Evolutionary conservation across 2,113 vertebrate genomes (phyloP).

Genomic region (Balaeniceps rex): DNA sequence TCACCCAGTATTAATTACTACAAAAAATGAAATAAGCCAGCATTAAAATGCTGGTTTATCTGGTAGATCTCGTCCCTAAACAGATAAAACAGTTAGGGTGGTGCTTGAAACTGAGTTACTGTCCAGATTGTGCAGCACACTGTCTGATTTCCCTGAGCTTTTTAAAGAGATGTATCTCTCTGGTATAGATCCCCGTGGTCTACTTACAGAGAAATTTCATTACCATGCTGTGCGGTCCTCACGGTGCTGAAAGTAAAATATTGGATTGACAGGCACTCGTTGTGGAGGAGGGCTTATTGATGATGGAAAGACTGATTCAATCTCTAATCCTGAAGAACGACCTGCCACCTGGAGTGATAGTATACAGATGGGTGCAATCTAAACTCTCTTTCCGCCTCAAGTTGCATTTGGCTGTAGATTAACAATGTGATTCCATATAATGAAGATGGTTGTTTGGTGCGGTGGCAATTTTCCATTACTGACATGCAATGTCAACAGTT

Average conservation of each 20-base stretch:
- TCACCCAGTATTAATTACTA: neutral
- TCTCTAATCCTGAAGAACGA: constrained; percentile 74
- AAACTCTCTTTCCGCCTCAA: constrained; percentile 53
- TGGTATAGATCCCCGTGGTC: constrained; percentile 52
- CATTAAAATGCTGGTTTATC: neutral
- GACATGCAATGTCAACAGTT: constrained; percentile 58
- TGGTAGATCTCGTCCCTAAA: neutral
- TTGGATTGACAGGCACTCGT: constrained; percentile 65
- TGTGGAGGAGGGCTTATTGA: constrained; percentile 64
- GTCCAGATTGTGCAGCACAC: constrained; percentile 1
- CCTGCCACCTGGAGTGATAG: constrained; percentile 73
- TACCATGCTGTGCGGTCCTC: constrained; percentile 64
- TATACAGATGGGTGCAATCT: constrained; percentile 71
- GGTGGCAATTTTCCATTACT: constrained; percentile 68
- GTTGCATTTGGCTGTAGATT: constrained; percentile 69
- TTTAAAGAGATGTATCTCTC: constrained; percentile 52
- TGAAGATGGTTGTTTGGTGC: constrained; percentile 67
- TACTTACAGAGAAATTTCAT: constrained; percentile 67
- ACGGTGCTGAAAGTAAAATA: constrained; percentile 60
- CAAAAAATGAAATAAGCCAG: neutral
- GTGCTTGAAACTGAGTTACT: constrained; percentile 24
- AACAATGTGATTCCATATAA: constrained; percentile 69
- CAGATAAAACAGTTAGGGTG: constrained; percentile 10
- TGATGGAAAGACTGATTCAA: constrained; percentile 73
- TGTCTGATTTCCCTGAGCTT: constrained; percentile 52